Base-by-base conservation (phyloP, 2,797 vertebrate species). In the Pangasius sanitwongsei region DNA sequence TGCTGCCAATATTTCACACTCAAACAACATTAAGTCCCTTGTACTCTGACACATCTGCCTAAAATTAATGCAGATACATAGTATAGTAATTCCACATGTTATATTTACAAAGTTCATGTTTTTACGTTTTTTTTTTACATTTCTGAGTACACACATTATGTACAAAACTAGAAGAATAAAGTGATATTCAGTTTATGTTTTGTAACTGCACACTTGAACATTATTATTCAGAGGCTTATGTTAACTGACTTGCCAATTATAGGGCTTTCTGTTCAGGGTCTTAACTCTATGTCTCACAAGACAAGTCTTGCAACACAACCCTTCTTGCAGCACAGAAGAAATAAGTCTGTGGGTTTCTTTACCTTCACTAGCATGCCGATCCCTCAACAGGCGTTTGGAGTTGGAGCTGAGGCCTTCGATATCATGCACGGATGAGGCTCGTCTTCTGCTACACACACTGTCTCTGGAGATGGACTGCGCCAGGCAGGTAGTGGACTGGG, bases 361-460 rank as follows among this genome's bases (percentile, higher is more conserved):
- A 99, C 98, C 99, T 97, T 98, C 98, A 84, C 96, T 98, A 86
- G 97, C 95, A 0, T 98, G 97, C 20, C 97, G 96, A 91, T 98
- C 98, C 94, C 97, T 96, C 94, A 98, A 98, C 90, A 96, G 28
- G n/a, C 93, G 96, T 95, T 98, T 98, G 91, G 97, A 96, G 87
- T 98, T 98, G 91, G 96, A 92, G 88, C 93, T 96, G 93, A 98
- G 97, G 90, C 96, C 97, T 96, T 99, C 98, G 77, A 99, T 98
- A 92, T 99, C 98, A 65, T 99, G 98, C 87, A 98, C 98, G 0
- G 98, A 99, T 75, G 99, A 99, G 0, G 98, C 98, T 90, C 98
- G 96, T 89, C 98, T 97, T 94, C 99, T 97, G 91, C 97, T 99
- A 92, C 95, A 97, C 92, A 98, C 90, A 92, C 98, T 99, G 93